Evolutionary conservation across 2,113 vertebrate species (phyloP).

Genomic region (Pimephales promelas): DNA sequence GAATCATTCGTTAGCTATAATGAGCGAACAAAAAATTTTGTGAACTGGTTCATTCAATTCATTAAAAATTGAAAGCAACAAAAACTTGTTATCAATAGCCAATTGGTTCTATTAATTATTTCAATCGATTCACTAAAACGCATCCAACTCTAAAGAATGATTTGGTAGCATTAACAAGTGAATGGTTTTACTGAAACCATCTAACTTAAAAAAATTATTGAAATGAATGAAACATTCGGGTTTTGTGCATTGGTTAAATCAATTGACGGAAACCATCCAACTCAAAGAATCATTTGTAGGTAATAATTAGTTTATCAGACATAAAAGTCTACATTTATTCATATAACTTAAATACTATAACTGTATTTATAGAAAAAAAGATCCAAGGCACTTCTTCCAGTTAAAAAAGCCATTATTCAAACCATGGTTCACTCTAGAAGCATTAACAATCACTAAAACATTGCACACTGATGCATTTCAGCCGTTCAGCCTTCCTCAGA

Average conservation of each 20-base stretch:
- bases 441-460: too few relatives aligned
- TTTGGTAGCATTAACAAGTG: background rate
- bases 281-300: background rate
- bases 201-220: too few relatives aligned
- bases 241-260: background rate
- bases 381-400: too few relatives aligned
- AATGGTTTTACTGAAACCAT: too few relatives aligned
- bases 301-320: background rate
- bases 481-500: too few relatives aligned
- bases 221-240: too few relatives aligned
- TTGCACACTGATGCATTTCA: too few relatives aligned
- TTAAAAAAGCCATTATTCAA: too few relatives aligned
- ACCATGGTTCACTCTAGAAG: too few relatives aligned
- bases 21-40: background rate
- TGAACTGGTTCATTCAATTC: background rate
- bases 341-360: background rate
- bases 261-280: background rate
- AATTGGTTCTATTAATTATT: background rate
- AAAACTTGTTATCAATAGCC: background rate
- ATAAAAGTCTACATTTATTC: background rate
- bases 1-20: background rate
- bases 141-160: background rate
- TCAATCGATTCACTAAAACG: background rate
- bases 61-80: background rate
- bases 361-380: too few relatives aligned